Evolutionary conservation across 2,888 invertebrate genomes (phyloP), one percentile per base, ranked within the genome.

Genomic region (Cryptophagus acutangulus): DNA sequence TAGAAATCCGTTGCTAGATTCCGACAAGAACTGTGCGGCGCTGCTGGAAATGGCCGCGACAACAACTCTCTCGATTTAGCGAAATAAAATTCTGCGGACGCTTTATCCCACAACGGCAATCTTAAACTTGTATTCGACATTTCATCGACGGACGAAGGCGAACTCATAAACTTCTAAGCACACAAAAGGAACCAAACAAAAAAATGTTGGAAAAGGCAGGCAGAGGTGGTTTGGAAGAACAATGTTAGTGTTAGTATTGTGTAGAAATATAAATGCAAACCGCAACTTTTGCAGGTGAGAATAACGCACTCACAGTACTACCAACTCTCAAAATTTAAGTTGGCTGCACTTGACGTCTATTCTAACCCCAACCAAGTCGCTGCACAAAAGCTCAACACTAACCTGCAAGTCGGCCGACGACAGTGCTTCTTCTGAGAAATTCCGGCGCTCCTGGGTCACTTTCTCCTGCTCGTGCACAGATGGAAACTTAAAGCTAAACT

Each of bases 331-430:
- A n/a, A n/a, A n/a, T n/a, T n/a, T n/a, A n/a, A n/a, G n/a, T n/a
- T n/a, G n/a, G n/a, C n/a, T n/a, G n/a, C n/a, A n/a, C n/a, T n/a
- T n/a, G n/a, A n/a, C n/a, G n/a, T n/a, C n/a, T n/a, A n/a, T n/a
- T n/a, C n/a, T n/a, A n/a, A n/a, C n/a, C n/a, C n/a, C n/a, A n/a
- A n/a, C n/a, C n/a, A n/a, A n/a, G n/a, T n/a, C n/a, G n/a, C n/a
- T 36, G 3, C 5, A 16, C 8, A 15, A 25, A 36, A 9, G 26
- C 10, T 26, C 20, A 24, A 17, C 46, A 58, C 66, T 63, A 74
- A 91, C 92, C 82, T 92, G 91, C 60, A 93, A 82, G 66, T 92
- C 89, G 8, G 87, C 86, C 50, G 91, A 85, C 61, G 81, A 74
- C 54, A 87, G 81, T 10, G 88, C 84, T 72, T 93, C 92, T 59